phyloP scores from a whole-genome alignment of 2,113 vertebrate genomes.

The Calyptomena viridis region DNA sequence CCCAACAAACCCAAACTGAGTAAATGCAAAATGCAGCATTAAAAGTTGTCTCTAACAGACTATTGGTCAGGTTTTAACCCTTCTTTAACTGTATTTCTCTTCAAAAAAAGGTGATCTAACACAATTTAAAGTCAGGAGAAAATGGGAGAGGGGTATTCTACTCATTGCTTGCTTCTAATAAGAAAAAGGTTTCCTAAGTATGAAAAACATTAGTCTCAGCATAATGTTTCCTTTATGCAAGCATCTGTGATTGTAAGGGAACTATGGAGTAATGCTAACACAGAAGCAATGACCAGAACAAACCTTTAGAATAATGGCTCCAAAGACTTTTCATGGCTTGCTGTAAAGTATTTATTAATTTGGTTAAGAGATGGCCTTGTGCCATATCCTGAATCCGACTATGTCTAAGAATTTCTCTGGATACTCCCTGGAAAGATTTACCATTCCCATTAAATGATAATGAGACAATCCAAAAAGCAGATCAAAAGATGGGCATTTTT shows the following conservation, averaged over 20 bases:
- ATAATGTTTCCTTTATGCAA: conserved; percentile 18
- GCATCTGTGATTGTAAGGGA: background rate
- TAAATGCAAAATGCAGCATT: background rate
- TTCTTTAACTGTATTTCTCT: background rate
- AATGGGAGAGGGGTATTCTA: background rate
- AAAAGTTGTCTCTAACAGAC: background rate
- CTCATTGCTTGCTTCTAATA: background rate
- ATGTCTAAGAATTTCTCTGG: background rate
- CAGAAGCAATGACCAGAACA: conserved; percentile 32
- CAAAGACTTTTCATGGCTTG: background rate
- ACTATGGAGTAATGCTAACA: conserved; percentile 5
- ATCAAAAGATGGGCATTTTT: background rate
- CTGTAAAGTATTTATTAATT: conserved; percentile 39
- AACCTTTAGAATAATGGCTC: conserved; percentile 26
- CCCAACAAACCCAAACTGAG: background rate
- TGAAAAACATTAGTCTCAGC: background rate
- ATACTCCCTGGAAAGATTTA: background rate
- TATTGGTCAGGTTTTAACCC: background rate
- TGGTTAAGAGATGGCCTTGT: conserved; percentile 1
- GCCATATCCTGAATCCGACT: conserved; percentile 12
- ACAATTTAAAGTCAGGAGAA: background rate
- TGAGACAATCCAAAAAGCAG: background rate
- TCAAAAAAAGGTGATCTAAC: background rate
- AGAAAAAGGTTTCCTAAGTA: conserved; percentile 10
- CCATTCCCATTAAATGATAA: background rate